phyloP scores from a whole-genome alignment of 2,113 vertebrate species.

The Nesogale talazaci region DNA sequence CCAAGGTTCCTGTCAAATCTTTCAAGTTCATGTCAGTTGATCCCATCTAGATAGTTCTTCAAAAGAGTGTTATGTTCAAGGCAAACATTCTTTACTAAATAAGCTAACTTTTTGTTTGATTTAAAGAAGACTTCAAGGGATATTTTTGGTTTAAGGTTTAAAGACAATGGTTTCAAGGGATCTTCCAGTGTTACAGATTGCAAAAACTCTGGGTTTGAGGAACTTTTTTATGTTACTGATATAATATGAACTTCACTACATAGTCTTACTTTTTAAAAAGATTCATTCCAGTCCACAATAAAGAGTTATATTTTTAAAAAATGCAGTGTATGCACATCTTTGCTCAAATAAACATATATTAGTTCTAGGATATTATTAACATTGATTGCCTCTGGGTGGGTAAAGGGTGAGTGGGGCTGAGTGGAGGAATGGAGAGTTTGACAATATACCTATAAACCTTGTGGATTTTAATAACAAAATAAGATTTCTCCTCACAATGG shows the following conservation, averaged over 20 bases:
- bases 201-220: not conserved
- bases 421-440: not conserved
- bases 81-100: not conserved
- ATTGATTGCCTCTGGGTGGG: not conserved
- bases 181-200: not conserved
- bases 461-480: too few species aligned
- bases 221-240: not conserved
- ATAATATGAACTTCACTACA: not conserved
- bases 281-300: not conserved
- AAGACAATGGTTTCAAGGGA: not conserved
- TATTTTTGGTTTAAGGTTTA: not conserved
- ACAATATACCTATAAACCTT: not conserved
- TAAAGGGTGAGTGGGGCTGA: not conserved
- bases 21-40: not conserved
- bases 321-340: not conserved
- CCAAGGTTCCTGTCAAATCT: not conserved
- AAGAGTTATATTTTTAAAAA: too few species aligned
- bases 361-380: conserved; percentile 32
- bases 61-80: not conserved
- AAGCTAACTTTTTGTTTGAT: not conserved
- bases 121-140: not conserved
- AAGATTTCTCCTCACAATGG: too few species aligned
- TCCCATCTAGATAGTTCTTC: not conserved
- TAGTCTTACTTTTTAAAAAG: not conserved
- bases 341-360: conserved; percentile 25